phyloP scores from a whole-genome alignment of 2,888 invertebrate species.

The Blera fallax region DNA sequence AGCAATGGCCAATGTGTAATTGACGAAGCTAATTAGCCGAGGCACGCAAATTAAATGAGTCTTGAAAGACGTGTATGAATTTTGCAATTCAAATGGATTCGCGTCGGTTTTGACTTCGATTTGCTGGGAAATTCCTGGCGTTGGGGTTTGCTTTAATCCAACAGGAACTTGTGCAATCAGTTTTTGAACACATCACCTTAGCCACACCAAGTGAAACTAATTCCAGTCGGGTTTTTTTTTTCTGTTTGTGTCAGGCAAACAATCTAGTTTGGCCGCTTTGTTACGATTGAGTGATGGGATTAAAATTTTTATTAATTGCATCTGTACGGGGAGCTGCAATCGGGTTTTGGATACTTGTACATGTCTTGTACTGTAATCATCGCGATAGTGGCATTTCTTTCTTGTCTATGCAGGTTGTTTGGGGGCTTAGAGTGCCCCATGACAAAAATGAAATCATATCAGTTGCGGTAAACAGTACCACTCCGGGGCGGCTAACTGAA shows the following conservation, averaged over 20 bases:
- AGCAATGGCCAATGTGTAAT: slow-evolving; percentile 50
- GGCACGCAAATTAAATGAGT: slow-evolving; percentile 51
- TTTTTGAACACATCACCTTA: not conserved
- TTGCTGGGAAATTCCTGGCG: not conserved
- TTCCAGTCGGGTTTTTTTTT: not conserved
- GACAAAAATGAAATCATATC: not conserved
- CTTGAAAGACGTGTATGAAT: not conserved
- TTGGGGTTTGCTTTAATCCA: not conserved
- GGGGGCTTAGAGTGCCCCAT: not conserved
- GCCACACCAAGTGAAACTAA: slow-evolving; percentile 8
- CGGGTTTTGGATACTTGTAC: slow-evolving; percentile 21
- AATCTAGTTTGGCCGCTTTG: slow-evolving; percentile 33
- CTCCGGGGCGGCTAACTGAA: not conserved
- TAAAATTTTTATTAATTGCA: slow-evolving; percentile 39
- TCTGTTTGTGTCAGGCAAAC: not conserved
- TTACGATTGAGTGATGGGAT: slow-evolving; percentile 36
- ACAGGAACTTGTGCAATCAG: slow-evolving; percentile 17
- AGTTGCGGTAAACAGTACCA: not conserved
- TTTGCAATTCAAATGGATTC: slow-evolving; percentile 46
- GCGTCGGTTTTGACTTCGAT: slow-evolving; percentile 23
- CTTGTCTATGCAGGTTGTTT: not conserved
- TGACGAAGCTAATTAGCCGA: slow-evolving; percentile 24
- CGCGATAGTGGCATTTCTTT: not conserved
- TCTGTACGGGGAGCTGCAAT: not conserved
- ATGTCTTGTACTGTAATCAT: not conserved